Conservation (phyloP, 1,140 invertebrate genomes). For the Drosophila prosaltans region DNA sequence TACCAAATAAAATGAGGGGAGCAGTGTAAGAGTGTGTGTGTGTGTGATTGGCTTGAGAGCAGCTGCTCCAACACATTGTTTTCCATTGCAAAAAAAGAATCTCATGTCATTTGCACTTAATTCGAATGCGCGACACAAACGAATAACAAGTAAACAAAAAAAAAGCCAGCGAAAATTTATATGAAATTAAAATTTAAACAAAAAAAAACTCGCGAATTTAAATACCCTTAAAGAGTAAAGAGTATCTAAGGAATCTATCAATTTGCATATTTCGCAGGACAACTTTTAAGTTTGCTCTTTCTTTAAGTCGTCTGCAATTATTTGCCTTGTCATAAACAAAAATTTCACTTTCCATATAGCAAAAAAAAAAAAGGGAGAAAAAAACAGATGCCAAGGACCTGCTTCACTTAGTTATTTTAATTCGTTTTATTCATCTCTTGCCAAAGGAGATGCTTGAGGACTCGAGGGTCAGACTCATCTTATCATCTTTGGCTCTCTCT, state of each 20-base stretch:
- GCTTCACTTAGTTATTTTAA: constrained; percentile 51
- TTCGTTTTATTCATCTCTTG: constrained; percentile 40
- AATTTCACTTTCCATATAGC: constrained; percentile 53
- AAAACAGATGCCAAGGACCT: constrained; percentile 16
- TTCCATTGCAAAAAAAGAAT: constrained; percentile 48
- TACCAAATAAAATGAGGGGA: constrained; percentile 11
- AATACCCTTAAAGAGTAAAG: neutral
- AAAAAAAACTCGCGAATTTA: neutral
- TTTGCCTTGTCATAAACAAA: constrained; percentile 35
- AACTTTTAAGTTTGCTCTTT: neutral
- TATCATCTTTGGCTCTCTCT: constrained; percentile 11
- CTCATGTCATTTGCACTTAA: constrained; percentile 83
- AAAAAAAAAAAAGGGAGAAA: neutral
- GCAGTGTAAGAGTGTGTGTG: neutral
- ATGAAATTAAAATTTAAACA: constrained; percentile 6
- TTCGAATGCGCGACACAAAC: constrained; percentile 83
- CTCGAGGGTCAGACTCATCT: constrained; percentile 2
- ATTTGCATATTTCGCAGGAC: neutral
- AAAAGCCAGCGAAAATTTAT: constrained; percentile 25
- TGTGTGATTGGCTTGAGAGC: constrained; percentile 2
- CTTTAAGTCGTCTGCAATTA: neutral
- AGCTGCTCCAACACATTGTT: constrained; percentile 57
- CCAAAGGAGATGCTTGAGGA: constrained; percentile 23
- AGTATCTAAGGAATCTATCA: too few relatives aligned
- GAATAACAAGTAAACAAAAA: constrained; percentile 33